Evolutionary conservation across 2,797 vertebrate species (phyloP).

Genomic region (Mareca strepera): DNA sequence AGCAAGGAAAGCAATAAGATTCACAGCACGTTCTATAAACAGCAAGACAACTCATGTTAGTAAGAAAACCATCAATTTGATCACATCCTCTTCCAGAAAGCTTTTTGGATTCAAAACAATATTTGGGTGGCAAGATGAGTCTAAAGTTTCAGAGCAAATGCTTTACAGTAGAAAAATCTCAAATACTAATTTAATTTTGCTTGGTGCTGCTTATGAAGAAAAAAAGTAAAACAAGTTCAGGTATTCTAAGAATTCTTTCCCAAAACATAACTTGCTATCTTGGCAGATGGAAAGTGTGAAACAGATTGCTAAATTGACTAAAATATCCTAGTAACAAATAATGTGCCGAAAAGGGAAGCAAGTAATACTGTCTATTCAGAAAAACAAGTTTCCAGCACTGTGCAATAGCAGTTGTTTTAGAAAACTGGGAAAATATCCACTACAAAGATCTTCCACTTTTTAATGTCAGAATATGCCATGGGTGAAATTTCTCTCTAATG

Average conservation of each 20-base stretch:
- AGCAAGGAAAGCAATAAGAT: not conserved
- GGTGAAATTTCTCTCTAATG: not conserved
- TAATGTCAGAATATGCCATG: not conserved
- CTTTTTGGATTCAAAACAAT: not conserved
- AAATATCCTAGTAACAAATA: slow-evolving; percentile 52
- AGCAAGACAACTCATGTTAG: not conserved
- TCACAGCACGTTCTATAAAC: not conserved
- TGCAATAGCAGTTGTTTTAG: not conserved
- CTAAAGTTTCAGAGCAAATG: not conserved
- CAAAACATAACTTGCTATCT: slow-evolving; percentile 26
- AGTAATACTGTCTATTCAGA: not conserved
- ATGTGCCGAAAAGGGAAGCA: not conserved
- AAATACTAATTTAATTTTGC: not conserved
- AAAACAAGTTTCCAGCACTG: not conserved
- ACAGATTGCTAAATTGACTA: slow-evolving; percentile 23
- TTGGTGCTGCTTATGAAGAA: not conserved
- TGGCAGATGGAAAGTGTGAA: slow-evolving; percentile 36
- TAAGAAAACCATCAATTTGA: not conserved
- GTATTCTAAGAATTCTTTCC: slow-evolving; percentile 34
- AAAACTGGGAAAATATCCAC: not conserved
- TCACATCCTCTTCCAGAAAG: not conserved
- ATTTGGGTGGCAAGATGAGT: not conserved
- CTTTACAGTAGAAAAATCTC: not conserved
- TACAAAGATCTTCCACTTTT: not conserved
- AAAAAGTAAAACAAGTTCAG: not conserved